A percentile compares a stretch with the other conserved stretches of the same genome.
phyloP scores from a whole-genome alignment of 2,888 invertebrate species.

The Meta bourneti region DNA sequence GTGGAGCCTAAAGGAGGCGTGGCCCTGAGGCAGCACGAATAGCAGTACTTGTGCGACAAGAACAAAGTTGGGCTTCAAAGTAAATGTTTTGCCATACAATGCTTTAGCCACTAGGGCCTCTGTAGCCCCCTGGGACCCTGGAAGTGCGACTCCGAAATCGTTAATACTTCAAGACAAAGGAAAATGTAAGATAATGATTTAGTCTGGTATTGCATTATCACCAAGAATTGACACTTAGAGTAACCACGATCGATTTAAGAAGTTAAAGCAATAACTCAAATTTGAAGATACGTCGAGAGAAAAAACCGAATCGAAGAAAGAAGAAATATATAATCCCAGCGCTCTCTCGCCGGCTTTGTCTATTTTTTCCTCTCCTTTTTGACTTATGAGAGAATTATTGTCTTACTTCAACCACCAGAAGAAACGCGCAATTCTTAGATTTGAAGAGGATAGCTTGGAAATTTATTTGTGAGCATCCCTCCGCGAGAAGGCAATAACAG shows the following conservation, averaged over 20 bases:
- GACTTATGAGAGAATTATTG: slow-evolving; percentile 59
- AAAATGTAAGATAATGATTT: slow-evolving; percentile 39
- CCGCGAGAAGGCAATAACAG: slow-evolving; percentile 39
- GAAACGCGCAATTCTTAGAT: slow-evolving; percentile 12
- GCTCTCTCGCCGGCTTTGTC: background rate
- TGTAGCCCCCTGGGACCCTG: too few species aligned
- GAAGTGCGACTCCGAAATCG: too few species aligned
- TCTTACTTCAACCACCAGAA: slow-evolving; percentile 39
- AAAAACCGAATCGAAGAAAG: background rate
- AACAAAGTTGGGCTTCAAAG: too few species aligned
- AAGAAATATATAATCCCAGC: slow-evolving; percentile 4
- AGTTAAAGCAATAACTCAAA: slow-evolving; percentile 47
- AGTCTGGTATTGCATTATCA: slow-evolving; percentile 18
- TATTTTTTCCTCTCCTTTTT: slow-evolving; percentile 18
- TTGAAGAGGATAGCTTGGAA: slow-evolving; percentile 37
- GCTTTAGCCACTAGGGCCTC: too few species aligned
- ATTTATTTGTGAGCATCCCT: slow-evolving; percentile 39
- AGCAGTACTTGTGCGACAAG: too few species aligned
- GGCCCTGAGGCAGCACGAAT: too few species aligned
- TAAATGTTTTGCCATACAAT: too few species aligned
- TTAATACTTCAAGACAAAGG: background rate
- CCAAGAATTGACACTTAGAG: slow-evolving; percentile 33
- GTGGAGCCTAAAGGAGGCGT: too few species aligned
- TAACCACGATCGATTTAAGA: slow-evolving; percentile 28
- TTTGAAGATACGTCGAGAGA: slow-evolving; percentile 13